phyloP scores from a whole-genome alignment of 2,113 vertebrate genomes.

The Malurus cyaneus region DNA sequence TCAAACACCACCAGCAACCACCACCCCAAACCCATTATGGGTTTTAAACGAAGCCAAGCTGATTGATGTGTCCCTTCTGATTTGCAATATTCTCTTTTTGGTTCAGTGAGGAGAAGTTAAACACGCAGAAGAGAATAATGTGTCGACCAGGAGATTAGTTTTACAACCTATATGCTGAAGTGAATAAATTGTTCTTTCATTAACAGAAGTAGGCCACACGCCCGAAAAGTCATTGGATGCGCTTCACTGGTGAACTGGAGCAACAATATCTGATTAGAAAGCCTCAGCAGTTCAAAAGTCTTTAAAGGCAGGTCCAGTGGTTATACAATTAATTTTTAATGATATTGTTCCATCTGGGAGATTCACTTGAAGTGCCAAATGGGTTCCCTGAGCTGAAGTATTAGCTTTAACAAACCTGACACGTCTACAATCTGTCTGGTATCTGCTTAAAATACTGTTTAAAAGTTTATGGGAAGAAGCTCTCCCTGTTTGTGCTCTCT shows the following conservation, averaged over 20 bases:
- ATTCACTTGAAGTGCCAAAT: slow-evolving; percentile 61
- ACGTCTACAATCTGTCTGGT: background rate
- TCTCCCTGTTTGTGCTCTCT: background rate
- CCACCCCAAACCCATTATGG: background rate
- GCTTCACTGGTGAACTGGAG: slow-evolving; percentile 69
- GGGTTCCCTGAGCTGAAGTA: slow-evolving; percentile 35
- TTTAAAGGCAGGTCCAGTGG: slow-evolving; percentile 68
- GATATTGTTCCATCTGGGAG: slow-evolving; percentile 68
- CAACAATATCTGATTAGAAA: slow-evolving; percentile 66
- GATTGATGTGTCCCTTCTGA: background rate
- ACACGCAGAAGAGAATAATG: slow-evolving; percentile 1
- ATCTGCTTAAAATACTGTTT: slow-evolving; percentile 25
- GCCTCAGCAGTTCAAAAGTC: slow-evolving; percentile 67
- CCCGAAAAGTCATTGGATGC: slow-evolving; percentile 49
- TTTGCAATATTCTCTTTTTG: background rate
- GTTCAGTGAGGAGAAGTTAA: background rate
- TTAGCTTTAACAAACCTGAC: slow-evolving; percentile 54
- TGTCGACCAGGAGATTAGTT: slow-evolving; percentile 38
- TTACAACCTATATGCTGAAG: slow-evolving; percentile 26
- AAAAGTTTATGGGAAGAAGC: slow-evolving; percentile 8
- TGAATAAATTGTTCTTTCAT: slow-evolving; percentile 52
- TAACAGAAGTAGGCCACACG: slow-evolving; percentile 46
- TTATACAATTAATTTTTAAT: slow-evolving; percentile 79
- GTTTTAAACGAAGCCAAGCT: background rate
- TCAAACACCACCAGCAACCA: background rate